phyloP scores from a whole-genome alignment of 2,888 invertebrate genomes.

The Leptopilina drosophilae region DNA sequence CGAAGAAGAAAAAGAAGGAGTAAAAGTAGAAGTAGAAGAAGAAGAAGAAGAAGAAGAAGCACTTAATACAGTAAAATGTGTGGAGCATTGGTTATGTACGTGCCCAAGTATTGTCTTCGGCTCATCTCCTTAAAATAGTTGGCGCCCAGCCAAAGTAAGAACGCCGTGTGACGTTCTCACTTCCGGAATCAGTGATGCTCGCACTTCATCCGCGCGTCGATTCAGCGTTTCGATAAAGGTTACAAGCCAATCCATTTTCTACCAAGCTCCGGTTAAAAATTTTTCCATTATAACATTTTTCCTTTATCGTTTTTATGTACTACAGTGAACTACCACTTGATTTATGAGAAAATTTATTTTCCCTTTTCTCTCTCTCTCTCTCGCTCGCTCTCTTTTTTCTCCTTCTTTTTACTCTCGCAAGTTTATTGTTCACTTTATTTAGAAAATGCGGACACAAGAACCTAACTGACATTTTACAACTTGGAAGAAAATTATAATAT shows the following conservation, averaged over 20 bases:
- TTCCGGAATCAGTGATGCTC: constrained; percentile 37
- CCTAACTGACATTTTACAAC: no score
- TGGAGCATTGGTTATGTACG: constrained; percentile 22
- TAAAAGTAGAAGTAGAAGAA: no score
- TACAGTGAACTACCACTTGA: not conserved
- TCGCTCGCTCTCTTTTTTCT: not conserved
- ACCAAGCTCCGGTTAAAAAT: constrained; percentile 5
- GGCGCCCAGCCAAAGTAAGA: constrained; percentile 20
- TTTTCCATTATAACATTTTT: constrained; percentile 22
- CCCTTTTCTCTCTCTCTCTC: no score
- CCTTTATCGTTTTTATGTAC: constrained; percentile 9
- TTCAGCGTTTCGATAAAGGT: constrained; percentile 27
- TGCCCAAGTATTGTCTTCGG: constrained; percentile 36
- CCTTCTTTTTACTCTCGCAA: not conserved
- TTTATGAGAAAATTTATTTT: not conserved
- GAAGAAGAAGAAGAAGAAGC: not conserved
- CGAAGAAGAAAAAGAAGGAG: not conserved
- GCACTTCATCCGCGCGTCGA: constrained; percentile 16
- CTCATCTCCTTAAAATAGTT: constrained; percentile 39
- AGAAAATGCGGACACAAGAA: no score
- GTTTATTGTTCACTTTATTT: not conserved
- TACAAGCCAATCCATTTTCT: constrained; percentile 33
- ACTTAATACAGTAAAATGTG: constrained; percentile 28
- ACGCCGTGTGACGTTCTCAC: constrained; percentile 30
- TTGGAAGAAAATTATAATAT: no score